A percentile compares a stretch with the other conserved stretches of the same genome.
These are phyloP conservation scores for Typhlomys cinereus DNA, from an alignment of 2,113 vertebrate species.

Conservation along the genomic window DNA sequence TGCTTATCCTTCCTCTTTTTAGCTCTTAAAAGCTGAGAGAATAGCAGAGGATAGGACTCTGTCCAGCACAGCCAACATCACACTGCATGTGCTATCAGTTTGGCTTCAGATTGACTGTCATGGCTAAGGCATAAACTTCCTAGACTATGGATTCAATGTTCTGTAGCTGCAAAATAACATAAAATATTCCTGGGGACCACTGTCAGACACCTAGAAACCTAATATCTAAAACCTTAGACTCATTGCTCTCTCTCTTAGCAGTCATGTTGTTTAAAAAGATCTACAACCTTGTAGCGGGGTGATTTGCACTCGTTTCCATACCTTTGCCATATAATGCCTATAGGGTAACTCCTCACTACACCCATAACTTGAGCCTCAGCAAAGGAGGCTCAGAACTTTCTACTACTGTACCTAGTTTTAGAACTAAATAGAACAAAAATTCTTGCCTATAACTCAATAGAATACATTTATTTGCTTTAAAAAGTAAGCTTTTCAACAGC, in stretches of 20 bases:
- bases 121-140: constrained; percentile 12
- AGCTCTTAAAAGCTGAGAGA: constrained; percentile 28
- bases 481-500: constrained; percentile 53
- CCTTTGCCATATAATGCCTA: not conserved
- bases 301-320: not conserved
- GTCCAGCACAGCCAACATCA: not conserved
- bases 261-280: constrained; percentile 15
- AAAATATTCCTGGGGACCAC: not conserved
- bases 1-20: not conserved
- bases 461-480: not conserved
- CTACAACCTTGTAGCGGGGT: not conserved
- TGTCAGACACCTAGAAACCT: not conserved
- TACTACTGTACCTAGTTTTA: not conserved
- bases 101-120: not conserved
- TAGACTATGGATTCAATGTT: not conserved
- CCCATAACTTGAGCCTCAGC: not conserved
- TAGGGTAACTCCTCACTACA: not conserved
- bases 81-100: not conserved
- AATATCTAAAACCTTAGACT: constrained; percentile 2
- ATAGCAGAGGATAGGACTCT: constrained; percentile 5
- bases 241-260: constrained; percentile 2
- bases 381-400: constrained; percentile 28
- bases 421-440: not conserved
- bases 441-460: constrained; percentile 33
- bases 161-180: constrained; percentile 43